A percentile compares a stretch with the other conserved stretches of the same genome.
Conservation (phyloP, 2,113 vertebrate species). For the Dolichotis patagonum region DNA sequence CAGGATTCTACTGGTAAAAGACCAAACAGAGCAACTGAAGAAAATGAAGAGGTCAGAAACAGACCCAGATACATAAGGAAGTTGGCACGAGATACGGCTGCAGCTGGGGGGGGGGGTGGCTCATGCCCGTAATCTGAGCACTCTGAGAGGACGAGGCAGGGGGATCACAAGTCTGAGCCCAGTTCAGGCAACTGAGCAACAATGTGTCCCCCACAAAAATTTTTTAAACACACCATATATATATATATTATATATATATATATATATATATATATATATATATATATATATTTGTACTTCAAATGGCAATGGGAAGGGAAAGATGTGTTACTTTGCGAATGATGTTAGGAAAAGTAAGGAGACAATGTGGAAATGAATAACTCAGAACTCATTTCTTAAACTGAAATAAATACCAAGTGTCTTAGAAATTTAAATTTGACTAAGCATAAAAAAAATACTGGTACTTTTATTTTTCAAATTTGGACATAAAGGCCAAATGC, state of each 20-base stretch:
- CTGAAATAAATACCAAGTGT: neutral
- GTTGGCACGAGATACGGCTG: neutral
- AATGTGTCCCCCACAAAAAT: neutral
- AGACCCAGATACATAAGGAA: neutral
- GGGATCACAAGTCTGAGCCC: neutral
- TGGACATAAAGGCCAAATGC: neutral
- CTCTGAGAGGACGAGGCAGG: neutral
- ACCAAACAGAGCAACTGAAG: neutral
- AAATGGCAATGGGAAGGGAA: neutral
- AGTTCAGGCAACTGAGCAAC: neutral
- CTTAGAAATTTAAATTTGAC: neutral
- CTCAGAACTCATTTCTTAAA: constrained; percentile 40
- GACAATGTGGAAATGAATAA: neutral
- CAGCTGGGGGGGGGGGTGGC: neutral
- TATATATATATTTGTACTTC: neutral
- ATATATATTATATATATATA: neutral
- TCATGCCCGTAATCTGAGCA: neutral
- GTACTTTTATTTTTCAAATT: constrained; percentile 10
- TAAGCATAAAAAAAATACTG: neutral
- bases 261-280: neutral
- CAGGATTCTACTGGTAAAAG: neutral
- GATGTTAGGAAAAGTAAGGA: neutral
- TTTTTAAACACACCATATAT: neutral
- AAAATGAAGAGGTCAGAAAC: neutral
- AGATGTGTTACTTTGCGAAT: neutral